Evolutionary conservation across 2,888 invertebrate species (phyloP).

Genomic region (Leptinotarsa rubiginosa): DNA sequence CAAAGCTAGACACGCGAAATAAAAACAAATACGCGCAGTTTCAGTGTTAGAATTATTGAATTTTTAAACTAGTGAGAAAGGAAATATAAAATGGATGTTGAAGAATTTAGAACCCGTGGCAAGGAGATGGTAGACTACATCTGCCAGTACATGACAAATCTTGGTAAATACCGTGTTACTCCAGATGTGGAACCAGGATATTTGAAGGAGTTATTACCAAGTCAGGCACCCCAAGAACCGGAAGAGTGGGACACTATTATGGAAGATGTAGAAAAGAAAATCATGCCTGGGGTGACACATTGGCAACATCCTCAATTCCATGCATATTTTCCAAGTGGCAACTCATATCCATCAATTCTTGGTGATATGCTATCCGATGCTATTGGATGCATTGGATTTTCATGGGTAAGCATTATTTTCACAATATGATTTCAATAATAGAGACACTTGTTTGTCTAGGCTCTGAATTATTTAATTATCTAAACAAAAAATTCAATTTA

Average conservation of each 20-base stretch:
- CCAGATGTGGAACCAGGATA: constrained; percentile 94
- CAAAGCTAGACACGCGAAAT: not conserved
- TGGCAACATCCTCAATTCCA: constrained; percentile 99
- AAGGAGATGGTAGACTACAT: constrained; percentile 97
- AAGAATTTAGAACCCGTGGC: constrained; percentile 87
- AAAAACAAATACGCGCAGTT: constrained; percentile 5
- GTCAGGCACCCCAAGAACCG: constrained; percentile 83
- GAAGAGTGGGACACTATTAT: constrained; percentile 91
- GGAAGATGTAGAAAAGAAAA: constrained; percentile 89
- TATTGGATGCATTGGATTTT: constrained; percentile 97
- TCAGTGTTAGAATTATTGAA: not conserved
- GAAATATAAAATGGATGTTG: constrained; percentile 78
- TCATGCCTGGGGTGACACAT: constrained; percentile 96
- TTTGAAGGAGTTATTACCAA: constrained; percentile 80
- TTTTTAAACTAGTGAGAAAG: not conserved
- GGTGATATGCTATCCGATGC: constrained; percentile 98
- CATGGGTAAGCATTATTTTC: constrained; percentile 79
- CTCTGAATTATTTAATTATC: too few species aligned
- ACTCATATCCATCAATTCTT: constrained; percentile 95
- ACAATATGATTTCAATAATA: not conserved
- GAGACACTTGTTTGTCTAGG: too few species aligned
- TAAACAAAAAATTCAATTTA: too few species aligned
- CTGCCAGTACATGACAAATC: constrained; percentile 86
- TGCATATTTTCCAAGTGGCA: constrained; percentile 98
- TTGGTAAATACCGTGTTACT: constrained; percentile 85